Percentiles rank a stretch among this genome's conserved stretches.
Conservation (phyloP, 2,888 invertebrate species). For the Epinotia ramella region DNA sequence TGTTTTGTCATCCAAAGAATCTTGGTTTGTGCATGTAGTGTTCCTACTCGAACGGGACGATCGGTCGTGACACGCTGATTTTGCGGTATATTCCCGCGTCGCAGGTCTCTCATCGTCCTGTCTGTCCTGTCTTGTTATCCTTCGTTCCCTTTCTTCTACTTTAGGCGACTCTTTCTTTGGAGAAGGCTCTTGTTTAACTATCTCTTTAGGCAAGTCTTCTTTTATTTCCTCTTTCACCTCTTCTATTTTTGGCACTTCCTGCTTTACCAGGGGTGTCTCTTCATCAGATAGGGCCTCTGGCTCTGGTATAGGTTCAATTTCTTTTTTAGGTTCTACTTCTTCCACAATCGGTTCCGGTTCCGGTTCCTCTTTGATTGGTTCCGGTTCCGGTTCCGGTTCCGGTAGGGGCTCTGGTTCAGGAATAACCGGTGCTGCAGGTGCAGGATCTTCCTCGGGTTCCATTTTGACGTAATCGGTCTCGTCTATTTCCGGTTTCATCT, state of each 20-base stretch:
- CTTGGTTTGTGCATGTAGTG: conserved; percentile 70
- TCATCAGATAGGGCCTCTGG: conserved; percentile 57
- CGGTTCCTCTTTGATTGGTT: conserved; percentile 52
- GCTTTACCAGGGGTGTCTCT: conserved; percentile 51
- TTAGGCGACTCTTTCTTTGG: conserved; percentile 52
- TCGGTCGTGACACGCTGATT: conserved; percentile 77
- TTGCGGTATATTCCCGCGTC: conserved; percentile 70
- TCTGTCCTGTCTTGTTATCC: conserved; percentile 49
- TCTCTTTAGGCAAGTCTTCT: conserved; percentile 47
- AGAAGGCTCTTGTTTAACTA: conserved; percentile 42
- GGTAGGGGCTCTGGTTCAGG: conserved; percentile 44
- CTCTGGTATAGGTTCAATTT: conserved; percentile 46
- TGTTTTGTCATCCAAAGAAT: conserved; percentile 81
- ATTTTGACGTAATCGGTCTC: conserved; percentile 71
- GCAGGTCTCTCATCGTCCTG: conserved; percentile 68
- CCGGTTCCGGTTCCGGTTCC: conserved; percentile 48
- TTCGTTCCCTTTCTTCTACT: conserved; percentile 50
- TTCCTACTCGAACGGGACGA: conserved; percentile 75
- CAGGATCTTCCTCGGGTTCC: conserved; percentile 59
- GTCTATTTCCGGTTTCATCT: conserved; percentile 76
- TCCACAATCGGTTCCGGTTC: conserved; percentile 56
- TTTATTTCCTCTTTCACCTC: conserved; percentile 65
- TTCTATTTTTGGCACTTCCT: conserved; percentile 49
- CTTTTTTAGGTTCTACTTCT: conserved; percentile 53
- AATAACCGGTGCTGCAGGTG: conserved; percentile 50